These are phyloP conservation scores for Dione vanillae DNA, from an alignment of 2,888 invertebrate genomes.

Conservation along the genomic window DNA sequence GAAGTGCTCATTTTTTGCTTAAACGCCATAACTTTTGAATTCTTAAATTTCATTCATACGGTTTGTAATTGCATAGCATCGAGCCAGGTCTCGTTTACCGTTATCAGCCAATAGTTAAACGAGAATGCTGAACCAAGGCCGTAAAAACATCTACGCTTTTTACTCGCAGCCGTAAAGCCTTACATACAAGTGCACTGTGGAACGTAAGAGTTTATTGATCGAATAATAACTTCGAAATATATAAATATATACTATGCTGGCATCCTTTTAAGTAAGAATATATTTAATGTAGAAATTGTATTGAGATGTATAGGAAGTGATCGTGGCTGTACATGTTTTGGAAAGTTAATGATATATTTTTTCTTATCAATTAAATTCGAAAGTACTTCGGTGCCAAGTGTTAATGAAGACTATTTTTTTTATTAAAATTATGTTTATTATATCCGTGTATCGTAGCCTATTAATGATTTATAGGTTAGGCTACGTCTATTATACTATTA, in stretches of 20 bases:
- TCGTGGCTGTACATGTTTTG: not conserved
- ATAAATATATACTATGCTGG: conserved; percentile 8
- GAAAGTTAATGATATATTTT: not conserved
- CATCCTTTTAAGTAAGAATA: conserved; percentile 1
- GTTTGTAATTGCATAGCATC: conserved; percentile 20
- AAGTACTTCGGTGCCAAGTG: not conserved
- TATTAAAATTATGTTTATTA: not conserved
- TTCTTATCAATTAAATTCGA: not conserved
- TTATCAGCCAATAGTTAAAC: conserved; percentile 41
- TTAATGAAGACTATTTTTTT: no score
- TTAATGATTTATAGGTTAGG: not conserved
- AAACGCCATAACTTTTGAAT: conserved; percentile 40
- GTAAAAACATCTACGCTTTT: conserved; percentile 44
- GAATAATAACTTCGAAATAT: conserved; percentile 21
- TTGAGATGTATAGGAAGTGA: conserved; percentile 4
- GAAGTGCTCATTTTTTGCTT: conserved; percentile 30
- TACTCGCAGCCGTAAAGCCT: conserved; percentile 33
- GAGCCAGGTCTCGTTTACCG: conserved; percentile 38
- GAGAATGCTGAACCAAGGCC: conserved; percentile 41
- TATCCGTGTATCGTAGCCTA: not conserved
- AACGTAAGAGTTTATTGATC: conserved; percentile 24
- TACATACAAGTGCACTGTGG: conserved; percentile 31
- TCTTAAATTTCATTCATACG: conserved; percentile 19
- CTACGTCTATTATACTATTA: not conserved
- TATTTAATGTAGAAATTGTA: conserved; percentile 1